These are phyloP conservation scores for Epinephelus awoara DNA, from an alignment of 2,797 vertebrate species.

Conservation along the genomic window DNA sequence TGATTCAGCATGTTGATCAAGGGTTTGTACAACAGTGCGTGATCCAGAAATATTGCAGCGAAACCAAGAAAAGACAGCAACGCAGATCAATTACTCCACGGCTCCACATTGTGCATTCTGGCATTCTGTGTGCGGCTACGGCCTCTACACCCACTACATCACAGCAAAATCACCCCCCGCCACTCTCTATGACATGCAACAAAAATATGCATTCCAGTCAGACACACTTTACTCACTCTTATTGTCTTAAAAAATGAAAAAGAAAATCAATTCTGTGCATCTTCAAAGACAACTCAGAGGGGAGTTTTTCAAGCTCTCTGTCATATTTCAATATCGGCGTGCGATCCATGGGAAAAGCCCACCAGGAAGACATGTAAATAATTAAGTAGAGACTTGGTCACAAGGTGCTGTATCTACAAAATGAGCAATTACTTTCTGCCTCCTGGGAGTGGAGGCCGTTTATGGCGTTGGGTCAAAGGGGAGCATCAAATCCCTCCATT, in stretches of 20 bases:
- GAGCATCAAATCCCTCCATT: conserved; percentile 83
- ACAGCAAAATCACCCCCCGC: conserved; percentile 42
- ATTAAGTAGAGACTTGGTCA: conserved; percentile 93
- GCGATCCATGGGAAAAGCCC: conserved; percentile 85
- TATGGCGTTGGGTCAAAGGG: conserved; percentile 85
- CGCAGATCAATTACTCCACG: conserved; percentile 75
- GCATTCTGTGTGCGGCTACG: conserved; percentile 50
- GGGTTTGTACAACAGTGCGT: conserved; percentile 53
- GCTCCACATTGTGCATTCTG: conserved; percentile 64
- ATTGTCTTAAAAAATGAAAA: conserved; percentile 55
- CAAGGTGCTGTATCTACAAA: conserved; percentile 91
- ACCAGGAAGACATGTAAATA: conserved; percentile 91
- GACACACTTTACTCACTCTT: conserved; percentile 43
- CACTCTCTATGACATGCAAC: conserved; percentile 24
- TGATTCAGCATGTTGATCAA: conserved; percentile 83
- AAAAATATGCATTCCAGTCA: conserved; percentile 45
- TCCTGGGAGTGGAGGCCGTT: conserved; percentile 87
- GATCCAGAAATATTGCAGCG: conserved; percentile 76
- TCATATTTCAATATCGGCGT: conserved; percentile 87
- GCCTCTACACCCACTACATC: conserved; percentile 53
- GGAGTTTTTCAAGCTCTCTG: conserved; percentile 73
- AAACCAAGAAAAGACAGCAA: conserved; percentile 72
- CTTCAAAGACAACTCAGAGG: conserved; percentile 53
- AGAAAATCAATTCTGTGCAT: conserved; percentile 41
- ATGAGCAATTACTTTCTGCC: conserved; percentile 92